phyloP scores from a whole-genome alignment of 2,888 invertebrate genomes.

The Harpalus rufipes region DNA sequence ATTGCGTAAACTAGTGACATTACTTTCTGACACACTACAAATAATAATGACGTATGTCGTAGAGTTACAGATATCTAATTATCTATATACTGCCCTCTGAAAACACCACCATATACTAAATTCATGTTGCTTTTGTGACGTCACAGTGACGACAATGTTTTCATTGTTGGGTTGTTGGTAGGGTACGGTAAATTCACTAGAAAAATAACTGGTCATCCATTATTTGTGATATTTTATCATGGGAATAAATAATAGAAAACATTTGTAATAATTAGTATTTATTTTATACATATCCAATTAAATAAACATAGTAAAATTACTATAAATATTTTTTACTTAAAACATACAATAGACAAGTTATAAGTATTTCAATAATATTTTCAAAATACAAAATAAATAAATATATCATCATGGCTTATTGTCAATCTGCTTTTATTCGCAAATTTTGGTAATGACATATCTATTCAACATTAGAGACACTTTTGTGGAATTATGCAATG shows the following conservation, averaged over 20 bases:
- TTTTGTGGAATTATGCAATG: too few species aligned
- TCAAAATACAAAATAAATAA: not conserved
- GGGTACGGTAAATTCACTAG: not conserved
- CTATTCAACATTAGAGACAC: too few species aligned
- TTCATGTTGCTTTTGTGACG: constrained; percentile 10
- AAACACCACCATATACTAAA: not conserved
- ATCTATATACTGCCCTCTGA: too few species aligned
- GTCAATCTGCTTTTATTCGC: too few species aligned
- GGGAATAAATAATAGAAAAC: not conserved
- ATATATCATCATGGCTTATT: too few species aligned
- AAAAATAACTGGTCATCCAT: not conserved
- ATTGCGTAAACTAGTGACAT: too few species aligned
- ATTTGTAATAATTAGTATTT: not conserved
- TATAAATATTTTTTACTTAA: not conserved
- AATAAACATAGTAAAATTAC: not conserved
- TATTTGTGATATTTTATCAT: not conserved
- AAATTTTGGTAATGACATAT: too few species aligned
- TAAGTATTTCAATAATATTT: not conserved
- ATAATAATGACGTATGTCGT: too few species aligned
- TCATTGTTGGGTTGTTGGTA: too few species aligned
- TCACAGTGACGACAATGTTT: not conserved
- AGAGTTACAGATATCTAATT: too few species aligned
- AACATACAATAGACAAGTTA: not conserved
- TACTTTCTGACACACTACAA: too few species aligned
- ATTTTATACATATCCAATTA: not conserved